phyloP scores from a whole-genome alignment of 2,113 vertebrate species.

The Pseudorectes ferrugineus region DNA sequence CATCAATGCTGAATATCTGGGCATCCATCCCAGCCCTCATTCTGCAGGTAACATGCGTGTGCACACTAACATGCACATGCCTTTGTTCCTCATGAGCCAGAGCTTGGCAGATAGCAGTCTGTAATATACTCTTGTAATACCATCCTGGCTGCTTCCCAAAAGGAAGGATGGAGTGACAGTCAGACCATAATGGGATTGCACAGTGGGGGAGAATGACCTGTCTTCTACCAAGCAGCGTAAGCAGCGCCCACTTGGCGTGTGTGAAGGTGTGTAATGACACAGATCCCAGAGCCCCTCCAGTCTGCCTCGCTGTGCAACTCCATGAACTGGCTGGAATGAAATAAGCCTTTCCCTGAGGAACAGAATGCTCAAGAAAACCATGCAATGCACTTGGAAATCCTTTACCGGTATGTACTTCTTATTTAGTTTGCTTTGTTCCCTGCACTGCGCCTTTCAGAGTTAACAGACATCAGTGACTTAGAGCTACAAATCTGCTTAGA shows the following conservation, averaged over 20 bases:
- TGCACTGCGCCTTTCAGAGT: neutral
- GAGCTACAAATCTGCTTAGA: constrained; percentile 59
- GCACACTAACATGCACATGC: neutral
- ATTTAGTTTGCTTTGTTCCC: neutral
- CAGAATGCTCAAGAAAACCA: constrained; percentile 16
- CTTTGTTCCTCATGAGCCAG: neutral
- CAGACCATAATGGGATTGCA: constrained; percentile 69
- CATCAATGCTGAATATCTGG: neutral
- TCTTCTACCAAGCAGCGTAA: constrained; percentile 17
- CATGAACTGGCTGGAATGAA: constrained; percentile 14
- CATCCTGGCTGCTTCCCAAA: constrained; percentile 49
- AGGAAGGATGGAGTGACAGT: constrained; percentile 49
- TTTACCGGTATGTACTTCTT: constrained; percentile 42
- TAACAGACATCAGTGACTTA: constrained; percentile 39
- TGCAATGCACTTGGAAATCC: neutral
- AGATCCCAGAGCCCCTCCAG: neutral
- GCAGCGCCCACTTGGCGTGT: neutral
- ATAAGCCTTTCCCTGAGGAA: neutral
- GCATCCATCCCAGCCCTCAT: neutral
- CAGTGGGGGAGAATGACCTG: constrained; percentile 63
- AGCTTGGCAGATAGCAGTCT: neutral
- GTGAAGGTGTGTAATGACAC: constrained; percentile 30
- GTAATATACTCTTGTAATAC: constrained; percentile 19
- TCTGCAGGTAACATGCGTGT: neutral
- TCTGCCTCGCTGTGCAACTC: neutral